Conservation (phyloP, 2,888 invertebrate species). For the Pterobdella sp. region DNA sequence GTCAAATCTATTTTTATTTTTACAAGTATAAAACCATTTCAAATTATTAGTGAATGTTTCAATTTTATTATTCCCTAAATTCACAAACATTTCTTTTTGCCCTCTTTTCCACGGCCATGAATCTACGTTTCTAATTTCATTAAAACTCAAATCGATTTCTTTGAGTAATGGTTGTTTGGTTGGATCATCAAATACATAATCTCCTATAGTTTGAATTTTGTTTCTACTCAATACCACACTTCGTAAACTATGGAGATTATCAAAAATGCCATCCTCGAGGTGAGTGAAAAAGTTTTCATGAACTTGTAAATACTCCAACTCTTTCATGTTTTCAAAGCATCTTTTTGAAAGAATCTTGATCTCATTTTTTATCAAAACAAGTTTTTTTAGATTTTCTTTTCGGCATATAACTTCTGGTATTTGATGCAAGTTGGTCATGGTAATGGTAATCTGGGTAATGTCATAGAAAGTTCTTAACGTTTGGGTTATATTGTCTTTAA, state of each 20-base stretch:
- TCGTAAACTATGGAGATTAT: background rate
- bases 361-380: background rate
- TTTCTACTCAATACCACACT: background rate
- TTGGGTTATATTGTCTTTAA: background rate
- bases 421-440: background rate
- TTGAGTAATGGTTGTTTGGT: background rate
- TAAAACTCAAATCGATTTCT: background rate
- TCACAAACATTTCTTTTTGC: background rate
- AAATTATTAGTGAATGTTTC: constrained; percentile 6
- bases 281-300: background rate
- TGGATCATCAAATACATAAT: constrained; percentile 10
- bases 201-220: background rate
- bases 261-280: constrained; percentile 20
- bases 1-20: background rate
- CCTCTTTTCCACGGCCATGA: constrained; percentile 21
- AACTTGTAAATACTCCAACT: background rate
- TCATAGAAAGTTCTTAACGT: background rate
- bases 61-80: background rate
- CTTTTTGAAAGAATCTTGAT: background rate
- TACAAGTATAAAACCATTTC: background rate
- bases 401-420: constrained; percentile 8
- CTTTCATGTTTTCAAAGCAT: background rate
- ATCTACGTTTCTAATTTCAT: constrained; percentile 14
- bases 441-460: background rate
- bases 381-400: background rate